Conservation (phyloP, 2,113 vertebrate genomes). For the Quiscalus mexicanus region DNA sequence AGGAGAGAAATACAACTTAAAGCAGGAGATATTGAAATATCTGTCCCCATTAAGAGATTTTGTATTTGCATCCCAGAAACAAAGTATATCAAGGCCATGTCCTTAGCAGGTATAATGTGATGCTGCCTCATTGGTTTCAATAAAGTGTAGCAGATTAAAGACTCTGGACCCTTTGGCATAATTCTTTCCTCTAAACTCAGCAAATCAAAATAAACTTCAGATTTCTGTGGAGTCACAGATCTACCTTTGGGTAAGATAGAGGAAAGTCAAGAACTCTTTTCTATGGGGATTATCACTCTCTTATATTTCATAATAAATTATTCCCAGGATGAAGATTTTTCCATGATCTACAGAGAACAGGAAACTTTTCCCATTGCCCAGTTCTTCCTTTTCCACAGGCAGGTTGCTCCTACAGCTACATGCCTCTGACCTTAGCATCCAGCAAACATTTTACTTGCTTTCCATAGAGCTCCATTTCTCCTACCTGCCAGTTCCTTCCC, state of each 20-base stretch:
- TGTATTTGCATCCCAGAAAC: not conserved
- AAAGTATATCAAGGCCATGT: not conserved
- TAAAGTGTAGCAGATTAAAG: not conserved
- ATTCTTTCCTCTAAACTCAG: not conserved
- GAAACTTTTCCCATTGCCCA: not conserved
- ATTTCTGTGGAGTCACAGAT: not conserved
- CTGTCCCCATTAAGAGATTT: not conserved
- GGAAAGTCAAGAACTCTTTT: not conserved
- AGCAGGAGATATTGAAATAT: not conserved
- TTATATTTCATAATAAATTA: not conserved
- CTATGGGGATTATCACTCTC: not conserved
- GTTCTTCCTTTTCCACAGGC: not conserved
- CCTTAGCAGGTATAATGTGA: not conserved
- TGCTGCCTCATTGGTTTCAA: not conserved
- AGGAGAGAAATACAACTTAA: not conserved
- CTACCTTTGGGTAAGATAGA: not conserved
- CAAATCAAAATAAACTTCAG: not conserved
- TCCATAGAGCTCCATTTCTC: not conserved
- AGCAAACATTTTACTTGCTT: rapidly evolving
- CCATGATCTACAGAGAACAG: not conserved
- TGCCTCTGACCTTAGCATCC: not conserved
- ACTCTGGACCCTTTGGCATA: not conserved
- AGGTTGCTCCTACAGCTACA: rapidly evolving
- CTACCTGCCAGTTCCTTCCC: not conserved
- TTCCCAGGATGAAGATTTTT: not conserved